Evolutionary conservation across 1,140 invertebrate species (phyloP).

Genomic region (Protaetia brevitarsis): DNA sequence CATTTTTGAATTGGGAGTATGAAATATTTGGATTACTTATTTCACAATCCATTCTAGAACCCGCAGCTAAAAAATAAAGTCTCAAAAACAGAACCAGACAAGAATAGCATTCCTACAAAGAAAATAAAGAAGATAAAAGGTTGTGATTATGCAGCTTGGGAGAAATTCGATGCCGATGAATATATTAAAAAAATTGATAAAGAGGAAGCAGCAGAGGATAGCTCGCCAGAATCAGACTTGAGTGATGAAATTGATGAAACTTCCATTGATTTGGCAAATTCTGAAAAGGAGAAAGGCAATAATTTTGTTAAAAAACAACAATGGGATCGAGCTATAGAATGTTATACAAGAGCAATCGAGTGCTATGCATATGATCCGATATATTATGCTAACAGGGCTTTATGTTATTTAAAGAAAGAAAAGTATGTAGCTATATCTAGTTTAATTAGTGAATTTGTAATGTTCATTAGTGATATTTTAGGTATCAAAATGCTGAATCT

Average conservation of each 20-base stretch:
- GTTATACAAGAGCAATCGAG: constrained; percentile 77
- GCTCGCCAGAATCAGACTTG: constrained; percentile 52
- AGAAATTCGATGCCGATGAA: constrained; percentile 79
- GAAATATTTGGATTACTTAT: too few species aligned
- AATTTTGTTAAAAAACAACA: constrained; percentile 71
- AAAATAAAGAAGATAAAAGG: constrained; percentile 50
- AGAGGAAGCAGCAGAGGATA: constrained; percentile 50
- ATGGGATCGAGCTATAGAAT: constrained; percentile 75
- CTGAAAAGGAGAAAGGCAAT: constrained; percentile 74
- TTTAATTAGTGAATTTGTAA: constrained; percentile 33
- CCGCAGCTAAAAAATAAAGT: not conserved
- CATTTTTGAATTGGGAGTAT: too few species aligned
- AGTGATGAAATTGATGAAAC: constrained; percentile 49
- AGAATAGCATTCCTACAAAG: constrained; percentile 47
- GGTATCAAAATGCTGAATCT: constrained; percentile 68
- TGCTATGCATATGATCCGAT: constrained; percentile 74
- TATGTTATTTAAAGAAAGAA: constrained; percentile 81
- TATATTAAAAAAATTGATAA: constrained; percentile 67
- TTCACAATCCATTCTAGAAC: too few species aligned
- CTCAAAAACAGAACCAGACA: not conserved
- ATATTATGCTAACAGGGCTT: constrained; percentile 82
- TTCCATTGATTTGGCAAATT: constrained; percentile 54
- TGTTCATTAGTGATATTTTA: constrained; percentile 50
- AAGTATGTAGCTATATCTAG: constrained; percentile 62
- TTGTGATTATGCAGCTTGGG: constrained; percentile 71